Evolutionary conservation across 2,888 invertebrate species (phyloP), one percentile per base, ranked within the genome.

Genomic region (Polydrusus pterygomalis): DNA sequence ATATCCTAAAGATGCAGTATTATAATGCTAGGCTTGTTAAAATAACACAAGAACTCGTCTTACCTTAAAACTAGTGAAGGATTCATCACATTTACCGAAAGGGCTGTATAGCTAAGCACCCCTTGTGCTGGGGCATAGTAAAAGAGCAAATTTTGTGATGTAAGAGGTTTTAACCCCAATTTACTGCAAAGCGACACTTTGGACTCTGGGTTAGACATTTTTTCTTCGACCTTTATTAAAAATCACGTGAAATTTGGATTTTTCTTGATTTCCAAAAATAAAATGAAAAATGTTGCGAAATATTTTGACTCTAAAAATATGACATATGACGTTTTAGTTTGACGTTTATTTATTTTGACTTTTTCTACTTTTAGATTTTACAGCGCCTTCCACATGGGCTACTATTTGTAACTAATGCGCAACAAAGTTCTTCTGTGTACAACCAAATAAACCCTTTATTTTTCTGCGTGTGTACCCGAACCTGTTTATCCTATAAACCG

Each of bases 81-180:
- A 85, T 96, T 95, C 94, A 96, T 95, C 68, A 96, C 94, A 88
- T 94, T 94, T 62, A 96, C 89, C 60, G 95, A 94, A 67, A 96
- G 90, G 47, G 94, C 92, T 83, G 93, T 92, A 87, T 96, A 96
- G 86, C 94, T 93, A 77, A 91, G 89, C 64, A 93, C 90, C 60
- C 96, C 95, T 87, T 94, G 92, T 69, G 93, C 85, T 51, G 95
- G 95, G 81, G 92, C 90, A 88, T 95, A 96, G 86, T 94, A 93
- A 87, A 91, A 93, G 34, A 92, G 88, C 75, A 95, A 89, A 88
- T 93, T 95, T 80, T 93, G 91, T 84, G 90, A 91, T 64, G 91
- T 94, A 74, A 95, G 88, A 15, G 95, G 94, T 84, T 92, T 93
- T 68, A 94, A 79, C n/a, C 87, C 87, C 62, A 86, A 80, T 82